Base-by-base conservation (phyloP, 2,888 invertebrate species). In the Stenodema calcarata region DNA sequence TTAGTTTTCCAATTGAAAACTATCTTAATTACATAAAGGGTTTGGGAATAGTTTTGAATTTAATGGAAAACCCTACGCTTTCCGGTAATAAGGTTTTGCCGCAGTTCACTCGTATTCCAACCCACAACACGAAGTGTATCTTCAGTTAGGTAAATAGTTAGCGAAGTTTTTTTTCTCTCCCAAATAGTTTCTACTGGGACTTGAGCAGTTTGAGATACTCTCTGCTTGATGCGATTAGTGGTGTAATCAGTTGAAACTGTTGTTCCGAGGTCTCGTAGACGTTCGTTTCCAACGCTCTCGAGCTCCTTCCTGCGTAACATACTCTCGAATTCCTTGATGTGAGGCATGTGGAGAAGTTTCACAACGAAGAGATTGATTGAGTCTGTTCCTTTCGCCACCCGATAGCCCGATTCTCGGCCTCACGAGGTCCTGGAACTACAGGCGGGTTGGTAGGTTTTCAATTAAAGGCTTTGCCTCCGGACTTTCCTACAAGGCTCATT, bases 401-500 rank as follows among this genome's bases (percentile, higher is more conserved):
- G 18, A 7, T 16, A 54, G 54, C n/a, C n/a, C 54, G 23, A 11
- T 11, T 11, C 16, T 30, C 28, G 30, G n/a, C 35, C 35, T 73
- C 41, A 35, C 41, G 35, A 41, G 41, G 35, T 18, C 73, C 73
- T 30, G 7, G 28, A 73, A 73, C 70, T 70, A 30, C 70, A 76
- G 76, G 27, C 3, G 73, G 73, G 30, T 73, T 18, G 41, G 41
- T 30, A 41, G 78, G 27, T 78, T 78, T 78, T 44, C 78, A 78
- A 78, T 78, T 78, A 78, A 78, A 42, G 18, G 78, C 42, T 35
- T 23, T 28, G 28, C 9, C n/a, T 35, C 23, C 23, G 18, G 78
- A 41, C 78, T 73, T 73, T 73, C 73, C 73, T 73, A 73, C 73
- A 73, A 44, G 78, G 47, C 78, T 78, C 78, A 78, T 44, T 42